Evolutionary conservation across 2,888 invertebrate genomes (phyloP), one percentile per base, ranked within the genome.

Genomic region (Lepidocyrtinus sp.): DNA sequence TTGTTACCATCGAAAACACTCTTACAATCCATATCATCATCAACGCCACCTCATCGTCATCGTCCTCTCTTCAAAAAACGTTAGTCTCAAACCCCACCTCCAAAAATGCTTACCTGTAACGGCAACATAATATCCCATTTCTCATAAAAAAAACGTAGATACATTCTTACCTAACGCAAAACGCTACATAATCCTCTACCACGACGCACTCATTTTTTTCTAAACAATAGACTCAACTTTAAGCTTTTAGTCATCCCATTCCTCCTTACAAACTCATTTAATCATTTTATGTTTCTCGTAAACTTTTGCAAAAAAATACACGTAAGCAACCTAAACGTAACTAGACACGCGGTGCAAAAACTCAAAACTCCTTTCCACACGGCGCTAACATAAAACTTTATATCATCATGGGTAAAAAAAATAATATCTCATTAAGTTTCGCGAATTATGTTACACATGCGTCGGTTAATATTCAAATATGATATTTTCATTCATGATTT

Each of bases 1-100:
- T 75, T 75, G 69, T 75, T 75, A 75, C 69, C 75, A 75, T n/a
- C 65, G 15, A n/a, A n/a, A n/a, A n/a, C n/a, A n/a, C n/a, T n/a
- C n/a, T 36, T 36, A 36, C 36, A 5, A 36, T 36, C 36, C 36
- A 36, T 12, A 36, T 36, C 59, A 70, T 63, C 63, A 70, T 63
- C 9, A 64, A 17, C 27, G 22, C 62, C 62, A 19, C 21, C 19
- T 12, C 62, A 19, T 62, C 21, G 22, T 62, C 62, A 62, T 69
- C 22, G 25, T 69, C 26, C 69, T 68, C 69, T 50, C 25, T 50
- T 59, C 69, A 69, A 26, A n/a, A 55, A 55, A 17, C 69, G 17
- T 59, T 68, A 22, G 46, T 46, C 19, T 24, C 24, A 68, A 26
- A 22, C 22, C 36, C 36, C 36, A 36, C 36, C 36, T 36, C 36